Conservation (phyloP, 2,888 invertebrate species). For the Drosophila barbarae region DNA sequence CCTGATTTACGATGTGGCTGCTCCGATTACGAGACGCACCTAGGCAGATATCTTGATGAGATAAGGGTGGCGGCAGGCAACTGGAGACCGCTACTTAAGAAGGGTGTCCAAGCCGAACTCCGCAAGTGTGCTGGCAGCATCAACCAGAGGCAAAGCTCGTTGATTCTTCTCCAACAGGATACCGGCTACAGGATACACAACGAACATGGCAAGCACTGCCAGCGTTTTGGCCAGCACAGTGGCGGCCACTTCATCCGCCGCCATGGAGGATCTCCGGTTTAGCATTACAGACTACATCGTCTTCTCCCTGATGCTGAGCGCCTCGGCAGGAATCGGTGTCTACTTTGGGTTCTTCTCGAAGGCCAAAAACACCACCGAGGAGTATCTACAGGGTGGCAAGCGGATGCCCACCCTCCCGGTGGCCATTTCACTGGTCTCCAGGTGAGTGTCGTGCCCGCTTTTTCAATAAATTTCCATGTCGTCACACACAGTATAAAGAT, state of each 20-base stretch:
- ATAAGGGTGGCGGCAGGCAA: slow-evolving; percentile 42
- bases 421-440: slow-evolving; percentile 83
- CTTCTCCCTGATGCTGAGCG: slow-evolving; percentile 80
- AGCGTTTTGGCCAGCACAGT: slow-evolving; percentile 30
- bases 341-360: slow-evolving; percentile 82
- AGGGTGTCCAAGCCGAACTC: slow-evolving; percentile 9
- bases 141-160: slow-evolving; percentile 25
- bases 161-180: not conserved
- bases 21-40: slow-evolving; percentile 40
- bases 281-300: slow-evolving; percentile 81
- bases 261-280: slow-evolving; percentile 62
- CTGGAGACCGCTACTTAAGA: slow-evolving; percentile 46
- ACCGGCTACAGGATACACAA: not conserved
- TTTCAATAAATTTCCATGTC: slow-evolving; percentile 35
- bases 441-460: slow-evolving; percentile 52
- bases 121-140: slow-evolving; percentile 42
- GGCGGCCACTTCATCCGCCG: slow-evolving; percentile 21
- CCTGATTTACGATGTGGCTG: slow-evolving; percentile 36
- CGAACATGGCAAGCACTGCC: slow-evolving; percentile 33
- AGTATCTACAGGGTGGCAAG: slow-evolving; percentile 82
- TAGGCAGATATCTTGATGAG: slow-evolving; percentile 43
- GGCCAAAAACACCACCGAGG: slow-evolving; percentile 81
- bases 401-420: slow-evolving; percentile 83
- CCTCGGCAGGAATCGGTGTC: slow-evolving; percentile 82
- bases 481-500: slow-evolving; percentile 10